Conservation (phyloP, 1,140 invertebrate species). For the Microplitis demolitor region DNA sequence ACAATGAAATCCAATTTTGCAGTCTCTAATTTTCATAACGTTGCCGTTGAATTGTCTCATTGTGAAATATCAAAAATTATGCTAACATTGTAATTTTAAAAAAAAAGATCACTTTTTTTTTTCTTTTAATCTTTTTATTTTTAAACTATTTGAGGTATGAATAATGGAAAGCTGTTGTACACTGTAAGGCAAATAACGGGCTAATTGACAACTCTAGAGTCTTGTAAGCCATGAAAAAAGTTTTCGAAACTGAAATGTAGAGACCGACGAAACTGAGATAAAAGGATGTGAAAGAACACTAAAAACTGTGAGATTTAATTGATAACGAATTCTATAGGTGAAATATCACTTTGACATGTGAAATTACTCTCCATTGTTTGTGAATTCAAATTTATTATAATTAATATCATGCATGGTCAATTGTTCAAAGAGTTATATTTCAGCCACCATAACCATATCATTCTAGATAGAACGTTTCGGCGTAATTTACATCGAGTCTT, state of each 20-base stretch:
- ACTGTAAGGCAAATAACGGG: too few species aligned
- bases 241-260: too few species aligned
- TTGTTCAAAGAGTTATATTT: not conserved
- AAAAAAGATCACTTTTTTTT: too few species aligned
- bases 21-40: not conserved
- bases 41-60: not conserved
- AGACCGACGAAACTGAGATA: too few species aligned
- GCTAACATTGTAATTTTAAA: not conserved
- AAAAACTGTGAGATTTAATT: too few species aligned
- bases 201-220: too few species aligned
- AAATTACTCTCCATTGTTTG: constrained; percentile 5
- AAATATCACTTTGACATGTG: not conserved
- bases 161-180: too few species aligned
- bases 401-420: not conserved
- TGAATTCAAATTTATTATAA: not conserved
- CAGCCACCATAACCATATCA: not conserved
- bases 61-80: not conserved
- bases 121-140: too few species aligned
- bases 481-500: not conserved
- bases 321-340: too few species aligned
- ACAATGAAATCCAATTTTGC: constrained; percentile 3
- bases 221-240: too few species aligned
- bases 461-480: not conserved
- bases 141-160: too few species aligned
- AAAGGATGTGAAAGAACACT: too few species aligned